Conservation (phyloP, 1,140 invertebrate genomes). For the Aphis craccivora region DNA sequence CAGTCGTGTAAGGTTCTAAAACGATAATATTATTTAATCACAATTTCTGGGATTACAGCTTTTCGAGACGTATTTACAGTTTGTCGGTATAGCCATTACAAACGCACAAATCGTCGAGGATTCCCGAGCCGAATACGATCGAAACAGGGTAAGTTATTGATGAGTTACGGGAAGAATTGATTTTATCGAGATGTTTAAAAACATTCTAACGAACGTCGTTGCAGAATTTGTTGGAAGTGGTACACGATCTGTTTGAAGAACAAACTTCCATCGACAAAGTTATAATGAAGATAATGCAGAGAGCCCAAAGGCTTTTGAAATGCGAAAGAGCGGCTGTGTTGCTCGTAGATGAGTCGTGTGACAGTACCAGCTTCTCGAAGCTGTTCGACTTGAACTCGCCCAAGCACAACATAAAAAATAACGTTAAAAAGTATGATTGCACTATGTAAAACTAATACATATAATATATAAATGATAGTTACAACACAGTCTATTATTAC, state of each 20-base stretch:
- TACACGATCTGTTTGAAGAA: constrained; percentile 68
- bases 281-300: constrained; percentile 67
- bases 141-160: constrained; percentile 65
- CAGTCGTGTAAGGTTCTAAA: neutral
- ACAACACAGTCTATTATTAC: no score
- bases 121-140: constrained; percentile 66
- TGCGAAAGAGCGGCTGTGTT: constrained; percentile 67
- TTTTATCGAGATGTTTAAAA: neutral
- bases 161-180: no score
- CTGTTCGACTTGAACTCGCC: constrained; percentile 64
- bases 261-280: constrained; percentile 67
- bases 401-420: neutral
- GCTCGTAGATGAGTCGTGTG: constrained; percentile 64
- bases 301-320: constrained; percentile 66
- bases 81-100: constrained; percentile 67
- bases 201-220: neutral
- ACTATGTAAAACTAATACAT: no score
- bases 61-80: constrained; percentile 67
- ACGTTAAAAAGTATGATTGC: constrained; percentile 20
- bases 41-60: constrained; percentile 63
- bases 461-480: no score
- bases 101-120: constrained; percentile 67
- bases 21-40: neutral
- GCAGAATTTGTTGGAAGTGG: constrained; percentile 67
- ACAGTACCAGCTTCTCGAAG: constrained; percentile 63